phyloP scores from a whole-genome alignment of 2,797 vertebrate species.

The Pantherophis vulpinus region DNA sequence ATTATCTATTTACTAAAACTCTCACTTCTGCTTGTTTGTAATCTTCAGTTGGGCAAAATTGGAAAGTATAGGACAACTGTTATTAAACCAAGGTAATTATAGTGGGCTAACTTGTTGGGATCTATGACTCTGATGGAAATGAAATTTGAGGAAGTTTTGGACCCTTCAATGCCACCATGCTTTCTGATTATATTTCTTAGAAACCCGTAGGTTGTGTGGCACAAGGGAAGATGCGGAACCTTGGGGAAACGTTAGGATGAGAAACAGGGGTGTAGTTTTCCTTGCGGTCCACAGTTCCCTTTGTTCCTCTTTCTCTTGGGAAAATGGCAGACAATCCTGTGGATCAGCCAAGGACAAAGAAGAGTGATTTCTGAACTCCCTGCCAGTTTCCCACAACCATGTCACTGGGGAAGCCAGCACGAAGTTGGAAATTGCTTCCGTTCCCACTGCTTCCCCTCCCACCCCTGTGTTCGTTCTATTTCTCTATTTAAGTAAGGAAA shows the following conservation, averaged over 20 bases:
- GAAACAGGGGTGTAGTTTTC: background rate
- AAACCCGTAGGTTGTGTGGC: background rate
- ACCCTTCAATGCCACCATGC: background rate
- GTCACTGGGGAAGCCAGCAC: background rate
- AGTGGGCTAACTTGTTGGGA: background rate
- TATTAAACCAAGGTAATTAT: background rate
- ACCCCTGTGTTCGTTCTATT: background rate
- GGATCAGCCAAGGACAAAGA: background rate
- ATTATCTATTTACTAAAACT: background rate
- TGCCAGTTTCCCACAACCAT: background rate
- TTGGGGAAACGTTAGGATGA: background rate
- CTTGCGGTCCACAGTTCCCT: background rate
- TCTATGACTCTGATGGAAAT: background rate
- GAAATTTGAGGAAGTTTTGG: background rate
- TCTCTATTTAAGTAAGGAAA: background rate
- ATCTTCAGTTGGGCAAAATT: background rate
- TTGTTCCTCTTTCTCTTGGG: background rate
- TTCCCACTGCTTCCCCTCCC: background rate
- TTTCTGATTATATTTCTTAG: background rate
- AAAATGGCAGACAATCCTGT: background rate
- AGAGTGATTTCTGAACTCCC: background rate
- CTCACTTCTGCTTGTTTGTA: background rate
- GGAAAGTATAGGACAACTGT: background rate
- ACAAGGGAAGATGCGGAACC: background rate
- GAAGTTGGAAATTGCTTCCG: background rate